These are phyloP conservation scores for Trisateles emortualis DNA, from an alignment of 2,888 invertebrate genomes.

Conservation along the genomic window DNA sequence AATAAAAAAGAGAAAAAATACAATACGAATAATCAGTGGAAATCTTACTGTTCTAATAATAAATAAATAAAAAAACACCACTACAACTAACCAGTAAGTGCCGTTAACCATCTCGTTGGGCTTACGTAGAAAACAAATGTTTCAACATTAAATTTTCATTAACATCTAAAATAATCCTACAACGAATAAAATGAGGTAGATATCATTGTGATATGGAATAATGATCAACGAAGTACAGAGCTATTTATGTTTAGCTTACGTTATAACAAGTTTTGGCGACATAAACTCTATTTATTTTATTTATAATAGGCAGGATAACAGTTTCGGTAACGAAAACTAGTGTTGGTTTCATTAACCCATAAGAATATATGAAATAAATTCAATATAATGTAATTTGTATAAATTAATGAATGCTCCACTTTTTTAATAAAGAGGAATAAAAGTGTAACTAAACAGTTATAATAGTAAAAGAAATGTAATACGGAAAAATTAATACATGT, in stretches of 20 bases:
- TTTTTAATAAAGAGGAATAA: too few species aligned
- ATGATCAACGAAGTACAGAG: conserved; percentile 55
- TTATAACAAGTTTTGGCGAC: conserved; percentile 30
- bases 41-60: conserved; percentile 56
- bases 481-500: too few species aligned
- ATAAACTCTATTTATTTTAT: conserved; percentile 22
- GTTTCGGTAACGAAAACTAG: neutral
- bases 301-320: neutral
- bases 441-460: too few species aligned
- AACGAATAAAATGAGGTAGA: conserved; percentile 85
- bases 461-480: too few species aligned
- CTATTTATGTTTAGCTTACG: conserved; percentile 44
- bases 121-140: conserved; percentile 52
- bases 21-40: conserved; percentile 37
- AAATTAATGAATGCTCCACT: too few species aligned
- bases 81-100: conserved; percentile 54
- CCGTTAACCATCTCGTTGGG: conserved; percentile 63
- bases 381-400: neutral
- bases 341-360: too few species aligned
- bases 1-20: conserved; percentile 7
- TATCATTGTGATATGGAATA: conserved; percentile 85
- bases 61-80: conserved; percentile 63
- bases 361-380: too few species aligned
- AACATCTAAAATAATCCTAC: conserved; percentile 79
- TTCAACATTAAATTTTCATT: conserved; percentile 67